Evolutionary conservation across 1,140 invertebrate genomes (phyloP), one percentile per base, ranked within the genome.

Genomic region (Euura saliciscinereae): DNA sequence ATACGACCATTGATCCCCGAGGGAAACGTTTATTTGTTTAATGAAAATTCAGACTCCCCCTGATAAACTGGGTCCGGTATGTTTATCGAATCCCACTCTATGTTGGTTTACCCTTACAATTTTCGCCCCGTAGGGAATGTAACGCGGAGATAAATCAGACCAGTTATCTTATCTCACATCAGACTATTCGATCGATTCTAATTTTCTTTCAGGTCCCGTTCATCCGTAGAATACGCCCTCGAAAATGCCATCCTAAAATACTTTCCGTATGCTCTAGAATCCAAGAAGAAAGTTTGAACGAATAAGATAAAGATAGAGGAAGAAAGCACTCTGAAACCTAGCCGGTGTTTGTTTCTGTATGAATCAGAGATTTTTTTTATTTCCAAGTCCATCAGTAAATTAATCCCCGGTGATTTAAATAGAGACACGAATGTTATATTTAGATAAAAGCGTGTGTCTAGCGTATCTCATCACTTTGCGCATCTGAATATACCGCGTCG

Each of bases 221-320:
- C 51, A 0, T 59, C 51, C 51, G 51, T 59, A 2, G 13, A 59
- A n/a, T 59, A 59, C 3, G 51, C 51, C 51, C 51, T 59, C 51
- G 51, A 59, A 59, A 59, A 59, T 59, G 6, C 51, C 51, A 59
- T 59, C 51, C 51, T 59, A 59, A 59, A 59, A 59, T 59, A 59
- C 51, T n/a, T n/a, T n/a, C 3, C 3, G 51, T 59, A 59, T 59
- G 13, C 51, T 59, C 51, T 2, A 59, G 13, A n/a, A n/a, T 59
- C 51, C 51, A 2, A 51, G 46, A 51, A 51, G 11, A 11, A 51
- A 51, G 46, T n/a, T 59, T n/a, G 51, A n/a, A 3, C 51, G 51
- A 59, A 59, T 28, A 28, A 28, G 28, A 28, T 28, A 1, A 28
- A 28, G 28, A 28, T 28, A 28, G 28, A 28, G 28, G 28, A 1